Conservation (phyloP, 2,113 vertebrate genomes). For the Podarcis muralis region DNA sequence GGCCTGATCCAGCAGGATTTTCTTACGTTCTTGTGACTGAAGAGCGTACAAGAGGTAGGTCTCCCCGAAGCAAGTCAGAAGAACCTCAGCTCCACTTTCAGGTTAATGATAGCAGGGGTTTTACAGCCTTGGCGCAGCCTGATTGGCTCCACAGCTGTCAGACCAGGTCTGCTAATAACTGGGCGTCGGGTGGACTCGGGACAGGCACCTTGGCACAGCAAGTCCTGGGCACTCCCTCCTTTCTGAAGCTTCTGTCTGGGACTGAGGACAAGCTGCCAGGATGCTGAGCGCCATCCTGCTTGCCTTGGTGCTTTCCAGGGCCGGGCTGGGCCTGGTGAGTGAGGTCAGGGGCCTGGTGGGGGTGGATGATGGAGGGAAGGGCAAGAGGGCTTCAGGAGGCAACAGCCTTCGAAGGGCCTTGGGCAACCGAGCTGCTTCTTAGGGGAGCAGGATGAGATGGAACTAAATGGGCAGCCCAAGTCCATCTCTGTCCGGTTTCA, state of each 20-base stretch:
- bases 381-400: background rate
- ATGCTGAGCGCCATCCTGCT: background rate
- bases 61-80: rapidly evolving
- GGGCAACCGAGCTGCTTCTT: background rate
- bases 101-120: slow-evolving; percentile 49
- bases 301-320: background rate
- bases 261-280: background rate
- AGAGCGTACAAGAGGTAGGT: background rate
- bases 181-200: background rate
- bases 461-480: background rate
- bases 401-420: background rate
- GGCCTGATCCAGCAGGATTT: background rate
- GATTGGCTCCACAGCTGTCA: slow-evolving; percentile 32
- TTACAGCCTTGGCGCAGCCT: background rate
- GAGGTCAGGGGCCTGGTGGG: background rate
- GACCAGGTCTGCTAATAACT: background rate
- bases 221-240: background rate
- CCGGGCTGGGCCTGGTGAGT: background rate
- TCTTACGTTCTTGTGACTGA: background rate
- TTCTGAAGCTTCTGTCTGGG: no score
- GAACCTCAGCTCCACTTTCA: background rate
- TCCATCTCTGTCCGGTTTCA: background rate
- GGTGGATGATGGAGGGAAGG: no score
- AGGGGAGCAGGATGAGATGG: background rate
- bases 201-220: background rate